Evolutionary conservation across 2,113 vertebrate genomes (phyloP), one percentile per base, ranked within the genome.

Genomic region (Amazona vittata): DNA sequence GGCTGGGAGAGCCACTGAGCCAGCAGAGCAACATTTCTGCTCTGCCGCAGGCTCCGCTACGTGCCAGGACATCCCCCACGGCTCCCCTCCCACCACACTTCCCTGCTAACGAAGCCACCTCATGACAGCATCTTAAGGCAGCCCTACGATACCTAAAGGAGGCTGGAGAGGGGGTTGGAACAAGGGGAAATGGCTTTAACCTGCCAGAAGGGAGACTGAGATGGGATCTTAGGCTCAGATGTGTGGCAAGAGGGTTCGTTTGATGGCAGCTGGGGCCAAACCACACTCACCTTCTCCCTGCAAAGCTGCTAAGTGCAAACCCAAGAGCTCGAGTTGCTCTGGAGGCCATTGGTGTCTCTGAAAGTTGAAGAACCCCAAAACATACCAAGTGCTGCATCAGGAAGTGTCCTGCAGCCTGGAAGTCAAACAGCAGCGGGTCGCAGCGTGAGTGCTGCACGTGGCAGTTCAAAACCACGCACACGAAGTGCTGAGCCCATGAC

Each of bases 1-100:
- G 78, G 89, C 70, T 63, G 83, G 46, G 77, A 91, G 95, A 96
- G 93, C 90, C 93, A 86, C 96, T 11, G 9, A 96, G 96, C 96
- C 96, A 95, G 97, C 95, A 90, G 89, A 97, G 49, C 96, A 97
- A 60, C 95, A 96, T 97, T 96, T 93, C 90, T 94, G 9, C 47
- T 28, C 75, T 43, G 71, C 90, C 25, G 2, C 76, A 43, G 76
- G 73, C 89, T 93, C 67, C 44, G 3, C 14, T 5, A 43, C 84
- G 1, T 92, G 97, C 93, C 94, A 82, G 81, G 90, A 95, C 96
- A 97, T 20, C 20, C 71, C 70, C 68, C 50, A 9, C 4, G 0
- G 43, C 26, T 73, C 37, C 60, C 43, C 49, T 46, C 50, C 78
- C 11, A 18, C 73, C 4, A 0, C 10, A 37, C 60, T 17, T 15